Percentiles rank a stretch among this genome's conserved stretches.
phyloP scores from a whole-genome alignment of 2,888 invertebrate species.

The Tromatobia lineatoria region DNA sequence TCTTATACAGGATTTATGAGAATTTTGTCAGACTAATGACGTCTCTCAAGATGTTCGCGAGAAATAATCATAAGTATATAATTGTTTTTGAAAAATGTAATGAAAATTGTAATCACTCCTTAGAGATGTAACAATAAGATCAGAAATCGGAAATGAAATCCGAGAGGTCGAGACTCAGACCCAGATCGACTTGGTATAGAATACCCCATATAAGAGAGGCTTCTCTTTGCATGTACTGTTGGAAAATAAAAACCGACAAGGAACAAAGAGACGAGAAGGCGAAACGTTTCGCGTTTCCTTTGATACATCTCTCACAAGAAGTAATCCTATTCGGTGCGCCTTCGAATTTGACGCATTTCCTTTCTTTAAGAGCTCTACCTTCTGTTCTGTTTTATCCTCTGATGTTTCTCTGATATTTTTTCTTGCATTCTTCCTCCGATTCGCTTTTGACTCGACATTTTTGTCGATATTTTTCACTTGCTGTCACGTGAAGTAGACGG shows the following conservation, averaged over 20 bases:
- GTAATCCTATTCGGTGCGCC: slow-evolving; percentile 18
- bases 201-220: neutral
- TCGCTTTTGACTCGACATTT: neutral
- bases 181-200: no score
- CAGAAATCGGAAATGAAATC: no score
- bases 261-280: slow-evolving; percentile 13
- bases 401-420: slow-evolving; percentile 7
- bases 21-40: no score
- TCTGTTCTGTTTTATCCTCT: slow-evolving; percentile 15
- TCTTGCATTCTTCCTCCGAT: neutral
- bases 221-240: slow-evolving; percentile 1
- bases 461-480: neutral
- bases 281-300: slow-evolving; percentile 40
- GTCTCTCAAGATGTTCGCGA: no score
- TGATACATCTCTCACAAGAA: slow-evolving; percentile 24
- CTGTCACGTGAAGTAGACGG: neutral
- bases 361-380: slow-evolving; percentile 3
- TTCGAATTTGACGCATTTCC: slow-evolving; percentile 22
- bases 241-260: slow-evolving; percentile 4
- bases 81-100: no score
- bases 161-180: no score
- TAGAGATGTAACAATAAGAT: no score
- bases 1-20: no score
- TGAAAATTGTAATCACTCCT: no score
- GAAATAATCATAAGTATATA: no score